These are phyloP conservation scores for Pectinophora gossypiella DNA, from an alignment of 1,140 invertebrate genomes.

Conservation along the genomic window DNA sequence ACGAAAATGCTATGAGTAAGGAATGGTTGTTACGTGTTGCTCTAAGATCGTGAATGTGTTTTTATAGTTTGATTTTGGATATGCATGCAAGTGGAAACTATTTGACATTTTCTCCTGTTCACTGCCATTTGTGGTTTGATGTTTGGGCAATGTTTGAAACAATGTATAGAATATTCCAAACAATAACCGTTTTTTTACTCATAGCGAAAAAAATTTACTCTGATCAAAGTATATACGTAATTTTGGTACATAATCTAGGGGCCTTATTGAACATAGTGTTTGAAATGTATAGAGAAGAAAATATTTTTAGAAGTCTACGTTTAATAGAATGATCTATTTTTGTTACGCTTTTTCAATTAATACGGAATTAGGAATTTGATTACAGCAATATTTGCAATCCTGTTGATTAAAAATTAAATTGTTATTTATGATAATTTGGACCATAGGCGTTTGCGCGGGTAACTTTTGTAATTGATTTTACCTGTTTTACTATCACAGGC, in stretches of 20 bases:
- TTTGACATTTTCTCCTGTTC: no score
- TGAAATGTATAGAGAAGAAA: slow-evolving; percentile 47
- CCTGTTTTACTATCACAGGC: no score
- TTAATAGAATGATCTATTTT: slow-evolving; percentile 67
- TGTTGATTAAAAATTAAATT: not conserved
- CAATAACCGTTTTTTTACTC: slow-evolving; percentile 42
- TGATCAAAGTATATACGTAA: slow-evolving; percentile 44
- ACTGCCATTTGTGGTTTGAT: no score
- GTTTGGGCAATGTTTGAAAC: no score
- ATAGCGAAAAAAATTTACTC: slow-evolving; percentile 31
- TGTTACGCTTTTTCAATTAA: slow-evolving; percentile 59
- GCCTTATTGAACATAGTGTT: slow-evolving; percentile 54
- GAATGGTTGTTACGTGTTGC: not conserved
- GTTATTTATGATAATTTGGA: no score
- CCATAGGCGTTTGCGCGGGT: no score
- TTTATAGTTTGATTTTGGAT: no score
- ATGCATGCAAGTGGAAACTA: no score
- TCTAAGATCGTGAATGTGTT: not conserved
- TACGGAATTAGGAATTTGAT: slow-evolving; percentile 22
- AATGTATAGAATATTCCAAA: no score
- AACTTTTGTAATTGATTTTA: no score
- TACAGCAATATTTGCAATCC: not conserved
- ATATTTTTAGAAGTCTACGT: slow-evolving; percentile 55
- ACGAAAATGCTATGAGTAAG: slow-evolving; percentile 46
- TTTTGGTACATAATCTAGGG: slow-evolving; percentile 56